Evolutionary conservation across 23 tunicate species (phyloP).

Genomic region (Aplidium turbinatum): DNA sequence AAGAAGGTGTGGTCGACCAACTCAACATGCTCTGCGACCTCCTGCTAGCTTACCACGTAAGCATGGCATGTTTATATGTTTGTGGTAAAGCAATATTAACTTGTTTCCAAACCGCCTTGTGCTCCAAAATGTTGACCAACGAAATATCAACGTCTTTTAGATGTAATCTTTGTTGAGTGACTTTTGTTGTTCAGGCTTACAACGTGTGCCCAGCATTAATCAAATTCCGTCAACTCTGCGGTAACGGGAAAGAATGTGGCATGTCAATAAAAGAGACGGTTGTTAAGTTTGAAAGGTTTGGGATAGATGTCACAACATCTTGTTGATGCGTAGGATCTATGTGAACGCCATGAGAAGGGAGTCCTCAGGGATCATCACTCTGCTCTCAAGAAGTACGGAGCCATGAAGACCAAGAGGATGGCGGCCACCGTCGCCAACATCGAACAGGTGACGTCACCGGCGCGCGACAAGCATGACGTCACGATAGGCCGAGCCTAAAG

Average conservation of each 20-base stretch:
- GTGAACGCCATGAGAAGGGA: constrained; percentile 90
- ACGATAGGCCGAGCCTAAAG: no score
- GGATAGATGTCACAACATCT: no score
- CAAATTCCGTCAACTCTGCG: no score
- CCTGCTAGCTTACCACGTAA: constrained; percentile 79
- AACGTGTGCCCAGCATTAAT: no score
- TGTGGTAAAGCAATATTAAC: no score
- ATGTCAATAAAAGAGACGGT: no score
- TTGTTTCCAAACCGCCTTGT: no score
- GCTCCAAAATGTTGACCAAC: no score
- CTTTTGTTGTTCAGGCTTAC: no score
- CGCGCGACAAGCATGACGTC: no score
- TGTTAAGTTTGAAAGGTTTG: no score
- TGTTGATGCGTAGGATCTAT: constrained; percentile 54
- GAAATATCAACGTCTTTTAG: not conserved
- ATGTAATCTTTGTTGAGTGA: not conserved
- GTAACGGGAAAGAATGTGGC: no score
- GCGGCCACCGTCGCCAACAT: constrained; percentile 86
- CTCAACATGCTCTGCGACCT: constrained; percentile 66
- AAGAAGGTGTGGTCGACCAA: constrained; percentile 90
- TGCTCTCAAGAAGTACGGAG: constrained; percentile 89
- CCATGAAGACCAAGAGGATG: constrained; percentile 89
- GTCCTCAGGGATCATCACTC: constrained; percentile 89
- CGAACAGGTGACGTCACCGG: constrained; percentile 90
- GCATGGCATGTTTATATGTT: not conserved